A percentile compares a stretch with the other conserved stretches of the same genome.
Evolutionary conservation across 2,888 invertebrate genomes (phyloP).

Genomic region (Alviniconcha strummeri): DNA sequence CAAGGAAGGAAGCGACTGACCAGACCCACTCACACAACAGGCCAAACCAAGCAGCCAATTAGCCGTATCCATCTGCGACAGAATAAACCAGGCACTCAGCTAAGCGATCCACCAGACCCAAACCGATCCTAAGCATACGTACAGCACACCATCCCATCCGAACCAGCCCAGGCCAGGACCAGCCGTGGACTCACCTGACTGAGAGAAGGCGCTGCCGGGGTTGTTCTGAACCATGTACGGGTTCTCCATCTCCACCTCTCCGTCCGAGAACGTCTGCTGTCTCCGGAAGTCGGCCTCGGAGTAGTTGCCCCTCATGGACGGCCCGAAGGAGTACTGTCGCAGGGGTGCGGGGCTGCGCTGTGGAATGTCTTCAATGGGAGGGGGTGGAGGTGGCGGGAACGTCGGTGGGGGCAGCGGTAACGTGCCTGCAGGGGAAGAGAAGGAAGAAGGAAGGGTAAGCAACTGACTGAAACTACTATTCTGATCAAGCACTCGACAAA

Average conservation of each 20-base stretch:
- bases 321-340: constrained; percentile 62
- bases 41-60: too few relatives aligned
- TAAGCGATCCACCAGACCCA: too few relatives aligned
- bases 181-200: constrained; percentile 35
- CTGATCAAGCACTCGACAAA: background rate
- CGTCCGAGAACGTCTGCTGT: constrained; percentile 54
- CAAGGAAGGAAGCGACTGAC: too few relatives aligned
- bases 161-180: too few relatives aligned
- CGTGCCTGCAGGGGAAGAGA: constrained; percentile 50
- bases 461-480: background rate
- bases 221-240: constrained; percentile 65
- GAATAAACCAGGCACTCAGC: too few relatives aligned
- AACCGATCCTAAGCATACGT: too few relatives aligned
- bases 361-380: constrained; percentile 69
- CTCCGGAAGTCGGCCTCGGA: constrained; percentile 59
- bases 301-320: constrained; percentile 64
- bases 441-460: background rate
- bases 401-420: constrained; percentile 63
- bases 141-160: too few relatives aligned
- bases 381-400: constrained; percentile 65
- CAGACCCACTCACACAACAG: too few relatives aligned
- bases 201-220: constrained; percentile 38
- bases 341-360: constrained; percentile 60
- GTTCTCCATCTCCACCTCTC: constrained; percentile 62
- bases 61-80: too few relatives aligned